These are phyloP conservation scores for Paedocypris micromegethes DNA, from an alignment of 2,797 vertebrate genomes.

Conservation along the genomic window DNA sequence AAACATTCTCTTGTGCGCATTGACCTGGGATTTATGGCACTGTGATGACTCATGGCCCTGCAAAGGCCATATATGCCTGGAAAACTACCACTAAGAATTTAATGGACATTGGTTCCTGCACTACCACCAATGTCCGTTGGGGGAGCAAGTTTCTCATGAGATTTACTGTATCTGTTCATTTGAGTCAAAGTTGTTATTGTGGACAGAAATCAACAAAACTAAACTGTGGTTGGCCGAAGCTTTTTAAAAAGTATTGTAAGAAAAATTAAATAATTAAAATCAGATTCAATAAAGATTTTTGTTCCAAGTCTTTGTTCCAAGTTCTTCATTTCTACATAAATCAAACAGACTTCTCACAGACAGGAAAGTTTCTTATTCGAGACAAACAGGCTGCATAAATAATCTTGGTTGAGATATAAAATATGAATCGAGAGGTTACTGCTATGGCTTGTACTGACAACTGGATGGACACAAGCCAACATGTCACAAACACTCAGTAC, in stretches of 20 bases:
- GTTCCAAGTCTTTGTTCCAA: no score
- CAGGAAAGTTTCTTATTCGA: constrained; percentile 7
- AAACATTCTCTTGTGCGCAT: constrained; percentile 5
- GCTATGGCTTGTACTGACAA: constrained; percentile 2
- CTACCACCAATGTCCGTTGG: constrained; percentile 6
- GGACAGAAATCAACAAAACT: not conserved
- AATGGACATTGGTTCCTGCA: not conserved
- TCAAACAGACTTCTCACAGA: constrained; percentile 12
- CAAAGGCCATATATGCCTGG: constrained; percentile 10
- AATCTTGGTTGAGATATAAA: constrained; percentile 4
- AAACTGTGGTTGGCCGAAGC: not conserved
- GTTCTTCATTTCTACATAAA: not conserved
- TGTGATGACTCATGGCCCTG: constrained; percentile 9
- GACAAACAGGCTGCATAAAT: constrained; percentile 13
- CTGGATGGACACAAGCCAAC: constrained; percentile 14
- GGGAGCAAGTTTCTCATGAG: not conserved
- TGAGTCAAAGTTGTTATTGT: not conserved
- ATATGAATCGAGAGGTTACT: constrained; percentile 3
- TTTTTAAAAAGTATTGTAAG: no score
- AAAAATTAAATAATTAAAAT: no score
- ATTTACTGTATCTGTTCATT: not conserved
- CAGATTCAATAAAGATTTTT: no score
- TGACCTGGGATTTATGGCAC: constrained; percentile 7
- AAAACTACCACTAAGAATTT: constrained; percentile 1
- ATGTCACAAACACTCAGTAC: not conserved